Conservation (phyloP, 2,888 invertebrate genomes). For the Latrodectus elegans region DNA sequence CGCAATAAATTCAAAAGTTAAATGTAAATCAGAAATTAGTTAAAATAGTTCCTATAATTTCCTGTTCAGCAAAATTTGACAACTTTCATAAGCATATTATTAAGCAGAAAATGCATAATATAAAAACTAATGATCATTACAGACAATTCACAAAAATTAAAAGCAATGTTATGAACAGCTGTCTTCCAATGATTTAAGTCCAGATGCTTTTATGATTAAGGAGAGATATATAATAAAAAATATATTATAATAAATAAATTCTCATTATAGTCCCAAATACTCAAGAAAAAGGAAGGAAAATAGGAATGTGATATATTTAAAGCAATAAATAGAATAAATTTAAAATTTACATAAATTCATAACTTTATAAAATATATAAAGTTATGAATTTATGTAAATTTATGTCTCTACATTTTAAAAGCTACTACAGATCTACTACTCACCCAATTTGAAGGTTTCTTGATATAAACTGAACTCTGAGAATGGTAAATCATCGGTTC, state of each 20-base stretch:
- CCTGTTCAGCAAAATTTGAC: too few species aligned
- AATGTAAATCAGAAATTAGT: too few species aligned
- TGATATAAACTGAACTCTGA: constrained; percentile 78
- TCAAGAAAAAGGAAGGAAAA: background rate
- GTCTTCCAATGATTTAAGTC: background rate
- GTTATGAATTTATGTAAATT: too few species aligned
- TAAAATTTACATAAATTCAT: too few species aligned
- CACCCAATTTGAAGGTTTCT: constrained; percentile 78
- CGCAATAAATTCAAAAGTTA: too few species aligned
- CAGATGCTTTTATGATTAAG: background rate
- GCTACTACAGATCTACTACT: constrained; percentile 8
- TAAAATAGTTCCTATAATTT: too few species aligned
- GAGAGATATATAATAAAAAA: background rate
- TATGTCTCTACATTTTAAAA: background rate
- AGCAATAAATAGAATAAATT: background rate
- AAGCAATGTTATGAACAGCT: too few species aligned
- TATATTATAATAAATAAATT: background rate
- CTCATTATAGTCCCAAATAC: background rate
- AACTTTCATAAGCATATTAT: too few species aligned
- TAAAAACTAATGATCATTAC: too few species aligned
- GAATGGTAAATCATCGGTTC: constrained; percentile 78
- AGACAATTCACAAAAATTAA: too few species aligned
- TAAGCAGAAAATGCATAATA: too few species aligned
- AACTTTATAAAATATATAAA: background rate
- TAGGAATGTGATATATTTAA: background rate